Conservation (phyloP, 2,888 invertebrate genomes). For the Rhaphigaster nebulosa region DNA sequence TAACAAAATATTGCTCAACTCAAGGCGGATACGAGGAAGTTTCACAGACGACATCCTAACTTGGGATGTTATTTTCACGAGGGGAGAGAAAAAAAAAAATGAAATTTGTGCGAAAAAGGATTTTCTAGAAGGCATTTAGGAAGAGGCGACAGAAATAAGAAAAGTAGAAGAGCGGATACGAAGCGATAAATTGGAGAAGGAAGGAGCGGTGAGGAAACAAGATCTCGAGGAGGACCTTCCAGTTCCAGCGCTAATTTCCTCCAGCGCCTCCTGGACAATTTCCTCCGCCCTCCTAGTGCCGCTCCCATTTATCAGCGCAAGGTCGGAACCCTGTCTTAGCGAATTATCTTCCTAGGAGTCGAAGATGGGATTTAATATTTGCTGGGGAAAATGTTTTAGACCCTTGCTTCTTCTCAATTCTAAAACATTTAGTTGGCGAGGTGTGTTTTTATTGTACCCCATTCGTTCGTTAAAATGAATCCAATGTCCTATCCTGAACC, state of each 20-base stretch:
- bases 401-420: not conserved
- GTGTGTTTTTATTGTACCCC: too few relatives aligned
- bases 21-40: not conserved
- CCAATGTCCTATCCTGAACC: too few relatives aligned
- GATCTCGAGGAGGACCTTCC: not conserved
- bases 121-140: not conserved
- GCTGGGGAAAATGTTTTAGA: not conserved
- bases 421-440: too few relatives aligned
- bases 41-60: not conserved
- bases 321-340: not conserved
- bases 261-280: slow-evolving; percentile 24
- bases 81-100: not conserved
- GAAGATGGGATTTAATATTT: not conserved
- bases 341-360: not conserved
- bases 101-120: not conserved
- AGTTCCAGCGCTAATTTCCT: not conserved
- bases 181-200: not conserved
- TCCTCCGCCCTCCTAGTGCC: not conserved
- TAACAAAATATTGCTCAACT: not conserved
- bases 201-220: slow-evolving; percentile 11
- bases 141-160: not conserved
- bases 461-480: too few relatives aligned
- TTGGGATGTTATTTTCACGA: not conserved
- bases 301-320: not conserved
- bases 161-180: not conserved